Evolutionary conservation across 2,113 vertebrate species (phyloP).

Genomic region (Mesocricetus auratus): DNA sequence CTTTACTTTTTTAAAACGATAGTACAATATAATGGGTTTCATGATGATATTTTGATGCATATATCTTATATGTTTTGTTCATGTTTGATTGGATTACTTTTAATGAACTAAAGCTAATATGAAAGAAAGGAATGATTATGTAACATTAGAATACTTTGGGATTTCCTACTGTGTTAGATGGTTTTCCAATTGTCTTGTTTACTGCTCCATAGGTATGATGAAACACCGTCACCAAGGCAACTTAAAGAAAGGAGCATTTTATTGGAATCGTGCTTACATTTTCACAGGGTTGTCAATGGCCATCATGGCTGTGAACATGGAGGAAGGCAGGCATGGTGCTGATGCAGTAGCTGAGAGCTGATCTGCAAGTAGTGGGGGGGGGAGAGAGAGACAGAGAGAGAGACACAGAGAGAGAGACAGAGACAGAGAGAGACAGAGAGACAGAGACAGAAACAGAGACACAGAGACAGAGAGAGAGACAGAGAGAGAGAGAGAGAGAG

Average conservation of each 20-base stretch:
- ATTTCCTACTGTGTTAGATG: neutral
- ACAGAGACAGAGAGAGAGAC: no score
- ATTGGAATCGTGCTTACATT: neutral
- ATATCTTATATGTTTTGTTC: neutral
- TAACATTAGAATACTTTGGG: neutral
- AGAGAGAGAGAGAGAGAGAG: neutral
- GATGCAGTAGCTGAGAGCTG: neutral
- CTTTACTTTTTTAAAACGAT: neutral
- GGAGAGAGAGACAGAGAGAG: neutral
- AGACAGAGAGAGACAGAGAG: no score
- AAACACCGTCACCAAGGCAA: neutral
- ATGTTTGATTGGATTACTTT: neutral
- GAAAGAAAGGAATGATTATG: neutral
- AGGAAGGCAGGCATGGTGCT: neutral
- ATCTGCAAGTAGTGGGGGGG: neutral
- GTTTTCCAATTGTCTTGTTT: neutral
- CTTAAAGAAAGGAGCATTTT: neutral
- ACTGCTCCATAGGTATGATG: neutral
- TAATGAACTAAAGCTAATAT: slow-evolving; percentile 24
- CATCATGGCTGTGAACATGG: neutral
- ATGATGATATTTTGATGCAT: neutral
- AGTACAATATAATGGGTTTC: no score
- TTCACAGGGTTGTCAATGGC: neutral
- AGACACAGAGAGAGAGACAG: no score
- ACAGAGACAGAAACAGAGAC: no score